Conservation (phyloP, 2,888 invertebrate genomes). For the Galerucella calmariensis region DNA sequence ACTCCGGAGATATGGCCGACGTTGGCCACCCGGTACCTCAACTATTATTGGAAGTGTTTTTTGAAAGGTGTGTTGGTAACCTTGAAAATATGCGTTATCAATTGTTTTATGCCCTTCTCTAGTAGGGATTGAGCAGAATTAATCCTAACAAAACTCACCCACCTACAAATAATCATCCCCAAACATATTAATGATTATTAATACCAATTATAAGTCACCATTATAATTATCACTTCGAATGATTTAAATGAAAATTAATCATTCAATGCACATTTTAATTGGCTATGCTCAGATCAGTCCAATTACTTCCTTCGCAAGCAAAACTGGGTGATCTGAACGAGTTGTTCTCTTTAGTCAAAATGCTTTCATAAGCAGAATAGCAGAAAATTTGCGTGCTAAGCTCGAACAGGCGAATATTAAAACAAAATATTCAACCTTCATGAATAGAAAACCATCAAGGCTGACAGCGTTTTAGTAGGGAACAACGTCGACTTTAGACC, state of each 20-base stretch:
- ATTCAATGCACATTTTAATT: constrained; percentile 22
- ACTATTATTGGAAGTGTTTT: no score
- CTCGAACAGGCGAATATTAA: constrained; percentile 4
- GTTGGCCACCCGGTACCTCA: no score
- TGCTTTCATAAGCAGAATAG: constrained; percentile 16
- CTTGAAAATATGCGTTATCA: no score
- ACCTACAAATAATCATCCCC: no score
- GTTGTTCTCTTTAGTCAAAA: constrained; percentile 18
- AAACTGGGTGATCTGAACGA: constrained; percentile 26
- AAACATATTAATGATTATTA: neutral
- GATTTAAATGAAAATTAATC: constrained; percentile 18
- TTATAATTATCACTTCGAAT: neutral
- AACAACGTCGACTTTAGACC: neutral
- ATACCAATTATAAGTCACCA: constrained; percentile 8
- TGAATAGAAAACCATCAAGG: constrained; percentile 17
- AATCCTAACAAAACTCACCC: no score
- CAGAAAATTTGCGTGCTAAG: constrained; percentile 25
- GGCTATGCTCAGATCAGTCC: constrained; percentile 17
- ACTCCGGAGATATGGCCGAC: no score
- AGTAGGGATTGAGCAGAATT: no score
- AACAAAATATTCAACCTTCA: constrained; percentile 22
- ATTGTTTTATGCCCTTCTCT: no score
- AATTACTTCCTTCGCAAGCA: constrained; percentile 22
- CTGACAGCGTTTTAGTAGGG: neutral
- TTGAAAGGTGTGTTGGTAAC: no score